These are phyloP conservation scores for Mamestra brassicae DNA, from an alignment of 2,888 invertebrate genomes.

Conservation along the genomic window DNA sequence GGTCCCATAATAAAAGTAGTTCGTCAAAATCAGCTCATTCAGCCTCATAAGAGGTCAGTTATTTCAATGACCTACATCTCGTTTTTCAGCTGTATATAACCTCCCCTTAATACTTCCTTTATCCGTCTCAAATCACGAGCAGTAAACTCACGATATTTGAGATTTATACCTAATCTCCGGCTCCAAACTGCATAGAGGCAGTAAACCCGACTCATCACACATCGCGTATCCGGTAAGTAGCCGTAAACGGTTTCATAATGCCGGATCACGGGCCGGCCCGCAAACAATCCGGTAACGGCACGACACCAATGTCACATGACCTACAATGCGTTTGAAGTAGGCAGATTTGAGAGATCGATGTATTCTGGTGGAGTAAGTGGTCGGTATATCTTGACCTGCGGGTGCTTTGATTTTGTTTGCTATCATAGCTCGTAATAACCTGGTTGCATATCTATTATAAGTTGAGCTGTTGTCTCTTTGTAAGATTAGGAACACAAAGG, in stretches of 20 bases:
- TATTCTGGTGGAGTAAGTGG: accelerated
- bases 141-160: conserved; percentile 9
- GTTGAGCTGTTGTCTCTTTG: conserved; percentile 3
- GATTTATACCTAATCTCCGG: conserved; percentile 24
- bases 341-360: background rate
- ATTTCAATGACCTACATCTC: too few relatives aligned
- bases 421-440: background rate
- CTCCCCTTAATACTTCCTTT: background rate
- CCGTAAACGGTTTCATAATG: conserved; percentile 31
- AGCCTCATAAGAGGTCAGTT: too few relatives aligned
- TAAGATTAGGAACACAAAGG: background rate
- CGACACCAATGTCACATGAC: background rate
- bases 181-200: conserved; percentile 13
- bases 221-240: conserved; percentile 13
- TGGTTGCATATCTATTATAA: background rate
- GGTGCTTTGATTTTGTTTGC: background rate
- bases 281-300: background rate
- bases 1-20: too few relatives aligned
- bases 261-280: conserved; percentile 23
- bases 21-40: too few relatives aligned
- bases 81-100: too few relatives aligned
- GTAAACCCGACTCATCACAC: conserved; percentile 14
- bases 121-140: conserved; percentile 8
- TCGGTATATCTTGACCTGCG: background rate
- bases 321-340: background rate